Percentiles rank a stretch among this genome's conserved stretches.
phyloP scores from a whole-genome alignment of 2,113 vertebrate species.

The Gymnarchus niloticus region DNA sequence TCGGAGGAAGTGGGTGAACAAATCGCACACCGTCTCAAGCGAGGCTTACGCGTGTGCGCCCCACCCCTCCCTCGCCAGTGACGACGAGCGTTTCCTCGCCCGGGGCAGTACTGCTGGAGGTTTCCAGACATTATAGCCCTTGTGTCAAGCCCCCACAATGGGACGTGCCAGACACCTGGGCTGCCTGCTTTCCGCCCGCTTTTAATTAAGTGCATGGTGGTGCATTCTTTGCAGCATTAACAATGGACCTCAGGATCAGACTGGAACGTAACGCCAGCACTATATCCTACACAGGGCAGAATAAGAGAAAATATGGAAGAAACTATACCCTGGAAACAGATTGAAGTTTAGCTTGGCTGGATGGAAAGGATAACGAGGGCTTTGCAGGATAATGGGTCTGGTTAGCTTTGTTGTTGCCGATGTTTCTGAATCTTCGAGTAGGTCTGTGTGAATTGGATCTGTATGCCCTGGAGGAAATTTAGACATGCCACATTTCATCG shows the following conservation, averaged over 20 bases:
- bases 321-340: background rate
- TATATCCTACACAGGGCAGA: background rate
- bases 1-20: background rate
- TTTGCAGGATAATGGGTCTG: background rate
- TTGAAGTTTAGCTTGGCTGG: background rate
- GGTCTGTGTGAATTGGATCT: background rate
- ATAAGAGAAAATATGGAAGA: background rate
- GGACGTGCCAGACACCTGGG: background rate
- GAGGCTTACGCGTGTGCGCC: background rate
- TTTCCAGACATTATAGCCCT: background rate
- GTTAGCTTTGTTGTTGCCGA: background rate
- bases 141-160: background rate
- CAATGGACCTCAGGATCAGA: background rate
- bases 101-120: background rate
- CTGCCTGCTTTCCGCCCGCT: background rate
- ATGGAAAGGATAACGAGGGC: background rate
- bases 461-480: background rate
- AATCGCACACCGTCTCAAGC: slow-evolving; percentile 2
- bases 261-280: background rate
- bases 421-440: background rate
- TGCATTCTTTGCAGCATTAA: background rate
- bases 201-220: background rate
- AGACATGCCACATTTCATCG: too few relatives aligned
- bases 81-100: background rate
- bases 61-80: background rate